phyloP scores from a whole-genome alignment of 2,888 invertebrate genomes.

The Smittia sp. region DNA sequence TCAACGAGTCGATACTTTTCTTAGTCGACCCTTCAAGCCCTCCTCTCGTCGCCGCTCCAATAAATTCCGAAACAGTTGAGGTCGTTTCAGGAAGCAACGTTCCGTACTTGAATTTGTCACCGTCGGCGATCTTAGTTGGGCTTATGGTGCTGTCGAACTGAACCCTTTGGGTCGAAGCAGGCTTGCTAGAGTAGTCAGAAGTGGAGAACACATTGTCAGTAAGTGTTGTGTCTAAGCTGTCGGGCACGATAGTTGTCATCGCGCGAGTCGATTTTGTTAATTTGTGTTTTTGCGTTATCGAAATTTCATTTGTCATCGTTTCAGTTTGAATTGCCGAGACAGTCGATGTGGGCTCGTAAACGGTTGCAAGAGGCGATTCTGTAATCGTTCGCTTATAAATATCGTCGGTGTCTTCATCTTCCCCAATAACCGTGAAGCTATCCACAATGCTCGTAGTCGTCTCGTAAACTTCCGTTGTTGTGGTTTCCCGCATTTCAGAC shows the following conservation, averaged over 20 bases:
- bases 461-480: slow-evolving; percentile 26
- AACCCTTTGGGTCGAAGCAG: background rate
- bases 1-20: slow-evolving; percentile 15
- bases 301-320: slow-evolving; percentile 12
- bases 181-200: background rate
- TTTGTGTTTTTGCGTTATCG: background rate
- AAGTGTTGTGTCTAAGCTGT: background rate
- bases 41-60: background rate
- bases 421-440: slow-evolving; percentile 24
- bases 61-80: background rate
- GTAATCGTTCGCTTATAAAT: slow-evolving; percentile 33
- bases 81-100: slow-evolving; percentile 15
- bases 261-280: slow-evolving; percentile 32
- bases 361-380: background rate
- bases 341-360: background rate
- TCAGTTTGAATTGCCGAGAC: background rate
- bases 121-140: slow-evolving; percentile 11
- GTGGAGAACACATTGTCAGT: slow-evolving; percentile 15
- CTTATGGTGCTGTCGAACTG: background rate
- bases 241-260: slow-evolving; percentile 12
- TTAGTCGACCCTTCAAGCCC: slow-evolving; percentile 22
- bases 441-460: background rate
- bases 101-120: slow-evolving; percentile 34
- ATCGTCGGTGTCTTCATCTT: slow-evolving; percentile 7
- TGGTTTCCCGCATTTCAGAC: background rate